Evolutionary conservation across 2,888 invertebrate species (phyloP).

Genomic region (Dryocosmus kuriphilus): DNA sequence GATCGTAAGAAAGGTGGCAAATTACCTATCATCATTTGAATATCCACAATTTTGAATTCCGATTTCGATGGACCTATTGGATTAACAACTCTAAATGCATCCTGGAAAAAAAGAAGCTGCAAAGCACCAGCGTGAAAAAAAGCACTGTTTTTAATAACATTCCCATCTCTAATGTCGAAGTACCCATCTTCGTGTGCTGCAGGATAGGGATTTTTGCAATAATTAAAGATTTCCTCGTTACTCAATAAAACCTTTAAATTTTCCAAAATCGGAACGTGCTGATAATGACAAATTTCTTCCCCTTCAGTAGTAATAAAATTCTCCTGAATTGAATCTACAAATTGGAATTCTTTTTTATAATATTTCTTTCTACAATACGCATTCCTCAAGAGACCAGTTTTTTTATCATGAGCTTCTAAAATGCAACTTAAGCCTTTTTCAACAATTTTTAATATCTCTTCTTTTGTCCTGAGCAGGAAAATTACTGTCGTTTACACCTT

Average conservation of each 20-base stretch:
- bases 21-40: constrained; percentile 63
- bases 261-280: constrained; percentile 2
- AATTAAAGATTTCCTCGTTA: background rate
- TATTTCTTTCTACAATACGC: too few species aligned
- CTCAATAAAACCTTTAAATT: background rate
- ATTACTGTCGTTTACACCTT: too few species aligned
- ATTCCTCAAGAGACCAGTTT: too few species aligned
- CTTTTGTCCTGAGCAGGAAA: too few species aligned
- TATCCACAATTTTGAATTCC: constrained; percentile 62
- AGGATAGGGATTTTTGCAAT: background rate
- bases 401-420: too few species aligned
- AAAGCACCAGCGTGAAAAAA: background rate
- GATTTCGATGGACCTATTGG: constrained; percentile 61
- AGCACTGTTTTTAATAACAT: background rate
- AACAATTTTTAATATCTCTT: too few species aligned
- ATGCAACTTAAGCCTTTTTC: too few species aligned
- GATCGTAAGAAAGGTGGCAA: constrained; percentile 57
- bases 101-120: constrained; percentile 60
- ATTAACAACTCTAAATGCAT: constrained; percentile 66
- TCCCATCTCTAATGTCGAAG: constrained; percentile 37
- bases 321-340: too few species aligned
- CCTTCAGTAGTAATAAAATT: background rate
- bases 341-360: too few species aligned
- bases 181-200: background rate
- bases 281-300: background rate